Evolutionary conservation across 2,113 vertebrate genomes (phyloP), one percentile per base, ranked within the genome.

Genomic region (Callaeas wilsoni): DNA sequence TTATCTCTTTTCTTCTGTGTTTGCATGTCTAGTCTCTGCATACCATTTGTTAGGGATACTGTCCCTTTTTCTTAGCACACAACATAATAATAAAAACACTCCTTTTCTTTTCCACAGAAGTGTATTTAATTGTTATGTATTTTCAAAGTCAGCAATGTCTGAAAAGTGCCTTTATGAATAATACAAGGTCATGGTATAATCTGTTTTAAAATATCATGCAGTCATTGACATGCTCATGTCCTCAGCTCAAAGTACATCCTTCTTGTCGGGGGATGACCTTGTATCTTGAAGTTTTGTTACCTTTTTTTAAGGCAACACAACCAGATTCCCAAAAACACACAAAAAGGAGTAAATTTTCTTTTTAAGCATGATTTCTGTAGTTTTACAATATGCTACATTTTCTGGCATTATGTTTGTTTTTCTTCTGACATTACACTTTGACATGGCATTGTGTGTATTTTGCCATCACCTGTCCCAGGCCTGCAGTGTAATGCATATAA

Each of bases 1-100:
- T 98, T 97, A 98, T 97, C 97, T 98, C 96, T 98, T 98, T 98
- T 98, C 97, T 98, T 98, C 95, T 97, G 94, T 97, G 96, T 97
- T 97, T 98, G 95, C 94, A 96, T 97, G 96, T 96, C 96, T 91
- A 93, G 85, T 95, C 89, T 98, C 90, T 94, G 71, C 97, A 97
- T 97, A 95, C 92, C 95, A 97, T 97, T 97, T 1, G 15, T 97
- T 96, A 95, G 94, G 97, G 81, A 76, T 95, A 57, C 79, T 80
- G 73, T 96, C 94, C 92, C 63, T 96, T 84, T 96, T 87, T 84
- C 87, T 95, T 94, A 82, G 70, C 78, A 44, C 93, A 87, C 87
- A 80, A 35, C 67, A 11, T 76, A 67, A 26, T 57, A 76, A 78
- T 26, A 67, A 68, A 44, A 87, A 68, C n/a, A 71, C 35, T 93